phyloP scores from a whole-genome alignment of 2,888 invertebrate genomes.

The Autographa gamma region DNA sequence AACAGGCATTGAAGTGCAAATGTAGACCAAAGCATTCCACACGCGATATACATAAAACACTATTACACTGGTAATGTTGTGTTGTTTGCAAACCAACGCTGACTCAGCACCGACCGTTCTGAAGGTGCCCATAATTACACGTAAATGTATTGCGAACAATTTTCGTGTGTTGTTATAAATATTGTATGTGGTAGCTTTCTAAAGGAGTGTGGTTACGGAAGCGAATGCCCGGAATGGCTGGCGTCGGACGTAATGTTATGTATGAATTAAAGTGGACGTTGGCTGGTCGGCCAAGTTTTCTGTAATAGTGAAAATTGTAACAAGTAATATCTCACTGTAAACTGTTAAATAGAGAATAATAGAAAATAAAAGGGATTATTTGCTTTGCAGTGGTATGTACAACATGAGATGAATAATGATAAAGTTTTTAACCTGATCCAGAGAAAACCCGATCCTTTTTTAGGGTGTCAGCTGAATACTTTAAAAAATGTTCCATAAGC shows the following conservation, averaged over 20 bases:
- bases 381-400: no score
- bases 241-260: constrained; percentile 31
- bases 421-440: no score
- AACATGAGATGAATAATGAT: no score
- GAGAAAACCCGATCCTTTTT: no score
- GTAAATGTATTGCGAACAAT: constrained; percentile 59
- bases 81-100: constrained; percentile 55
- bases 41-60: constrained; percentile 48
- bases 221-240: constrained; percentile 60
- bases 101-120: constrained; percentile 38
- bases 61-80: constrained; percentile 35
- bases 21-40: constrained; percentile 56
- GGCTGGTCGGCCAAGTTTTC: not conserved
- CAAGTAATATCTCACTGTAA: no score
- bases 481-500: no score
- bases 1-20: constrained; percentile 54
- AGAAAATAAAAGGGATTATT: no score
- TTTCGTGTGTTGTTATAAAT: constrained; percentile 44
- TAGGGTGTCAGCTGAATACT: no score
- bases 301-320: not conserved
- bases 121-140: constrained; percentile 40
- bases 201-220: constrained; percentile 64
- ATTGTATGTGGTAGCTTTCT: constrained; percentile 64
- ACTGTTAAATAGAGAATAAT: no score
- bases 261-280: constrained; percentile 45